Base-by-base conservation (phyloP, 2,797 vertebrate genomes). In the Enteromius afrohamiltoni region DNA sequence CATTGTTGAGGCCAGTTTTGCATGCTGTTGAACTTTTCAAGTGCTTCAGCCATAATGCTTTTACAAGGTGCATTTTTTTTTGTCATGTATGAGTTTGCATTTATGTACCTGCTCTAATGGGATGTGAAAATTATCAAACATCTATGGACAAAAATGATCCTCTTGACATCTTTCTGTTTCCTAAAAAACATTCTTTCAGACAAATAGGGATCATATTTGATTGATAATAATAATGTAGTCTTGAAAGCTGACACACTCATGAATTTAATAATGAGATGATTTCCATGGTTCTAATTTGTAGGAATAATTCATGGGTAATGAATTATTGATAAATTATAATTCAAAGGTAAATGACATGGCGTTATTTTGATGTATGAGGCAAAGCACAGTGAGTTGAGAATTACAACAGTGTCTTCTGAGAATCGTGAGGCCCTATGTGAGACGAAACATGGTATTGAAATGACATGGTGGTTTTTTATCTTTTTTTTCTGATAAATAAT, bases 301-400 rank as follows among this genome's bases (percentile, higher is more conserved):
- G 42, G n/a, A 86, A 87, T 85, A 87, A 85, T 87, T 86, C 86
- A 86, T 82, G 79, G 45, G 26, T 77, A 64, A 80, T 85, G 26
- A 85, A 80, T 78, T 75, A 87, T 81, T 86, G 73, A 86, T 82
- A 26, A 73, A 80, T 62, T 81, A 34, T 84, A 70, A 86, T 87
- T 86, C 42, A 82, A 67, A 83, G 82, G 75, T 78, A 86, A 87
- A 82, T 77, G 70, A 42, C 62, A 75, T 85, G 55, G 77, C 55
- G 53, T 45, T 53, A 55, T 82, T 62, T 82, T 82, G 75, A 79
- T 79, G 49, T 68, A 73, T 68, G 31, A 65, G 40, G 64, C 2
- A 1, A 69, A 29, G 26, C 34, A 47, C 58, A 62, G 67, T 23
- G 68, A 26, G 65, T 29, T 47, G 68, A 45, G 37, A 47, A 62